phyloP scores from a whole-genome alignment of 2,888 invertebrate genomes.

The Stramonita haemastoma region DNA sequence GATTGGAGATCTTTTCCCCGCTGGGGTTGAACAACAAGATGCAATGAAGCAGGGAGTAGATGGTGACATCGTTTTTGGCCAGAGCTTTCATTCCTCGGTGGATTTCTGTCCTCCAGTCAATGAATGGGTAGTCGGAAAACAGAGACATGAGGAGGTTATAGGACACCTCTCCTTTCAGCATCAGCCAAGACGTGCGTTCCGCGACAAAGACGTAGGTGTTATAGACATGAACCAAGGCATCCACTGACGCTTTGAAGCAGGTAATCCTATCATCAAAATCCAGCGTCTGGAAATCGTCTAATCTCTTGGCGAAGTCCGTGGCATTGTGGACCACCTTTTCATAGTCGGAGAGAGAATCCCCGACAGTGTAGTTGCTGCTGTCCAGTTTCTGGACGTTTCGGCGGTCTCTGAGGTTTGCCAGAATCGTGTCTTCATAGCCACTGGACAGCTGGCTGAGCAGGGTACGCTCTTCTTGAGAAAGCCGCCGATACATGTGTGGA shows the following conservation, averaged over 20 bases:
- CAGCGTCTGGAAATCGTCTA: constrained; percentile 91
- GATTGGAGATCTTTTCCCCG: constrained; percentile 82
- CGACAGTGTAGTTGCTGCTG: neutral
- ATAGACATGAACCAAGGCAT: neutral
- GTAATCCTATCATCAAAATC: constrained; percentile 95
- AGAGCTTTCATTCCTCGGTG: constrained; percentile 71
- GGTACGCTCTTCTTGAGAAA: constrained; percentile 56
- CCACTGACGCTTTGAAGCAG: constrained; percentile 88
- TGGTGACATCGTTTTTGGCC: constrained; percentile 88
- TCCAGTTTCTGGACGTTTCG: constrained; percentile 52
- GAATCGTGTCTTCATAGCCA: constrained; percentile 63
- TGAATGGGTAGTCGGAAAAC: constrained; percentile 78
- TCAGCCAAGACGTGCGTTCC: constrained; percentile 92
- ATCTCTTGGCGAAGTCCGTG: constrained; percentile 82
- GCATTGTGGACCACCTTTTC: constrained; percentile 92
- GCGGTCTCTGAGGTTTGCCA: constrained; percentile 48
- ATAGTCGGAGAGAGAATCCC: constrained; percentile 32
- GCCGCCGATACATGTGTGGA: constrained; percentile 55
- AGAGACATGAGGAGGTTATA: neutral
- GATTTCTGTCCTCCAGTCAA: constrained; percentile 72
- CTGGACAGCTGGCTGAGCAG: constrained; percentile 57
- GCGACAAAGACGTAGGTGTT: constrained; percentile 85
- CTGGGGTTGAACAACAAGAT: constrained; percentile 93
- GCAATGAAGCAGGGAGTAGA: constrained; percentile 90
- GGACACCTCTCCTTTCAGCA: constrained; percentile 82